A percentile compares a stretch with the other conserved stretches of the same genome.
These are phyloP conservation scores for Chrysolina haemoptera DNA, from an alignment of 2,888 invertebrate species.

Conservation along the genomic window DNA sequence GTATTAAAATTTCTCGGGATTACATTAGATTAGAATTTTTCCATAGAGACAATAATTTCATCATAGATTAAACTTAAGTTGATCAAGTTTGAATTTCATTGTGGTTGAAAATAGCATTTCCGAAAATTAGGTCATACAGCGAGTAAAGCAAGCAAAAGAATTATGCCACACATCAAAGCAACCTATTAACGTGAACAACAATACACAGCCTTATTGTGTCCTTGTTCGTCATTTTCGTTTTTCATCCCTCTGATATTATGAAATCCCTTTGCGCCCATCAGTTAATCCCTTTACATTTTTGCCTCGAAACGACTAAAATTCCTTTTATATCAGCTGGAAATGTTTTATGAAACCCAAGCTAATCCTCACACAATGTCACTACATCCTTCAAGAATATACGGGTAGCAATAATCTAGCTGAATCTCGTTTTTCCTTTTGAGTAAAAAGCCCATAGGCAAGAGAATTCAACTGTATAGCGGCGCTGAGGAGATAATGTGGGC, in stretches of 20 bases:
- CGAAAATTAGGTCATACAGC: neutral
- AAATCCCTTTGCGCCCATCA: conserved; percentile 14
- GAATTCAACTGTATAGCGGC: neutral
- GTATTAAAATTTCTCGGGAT: too few relatives aligned
- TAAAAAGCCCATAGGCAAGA: conserved; percentile 1
- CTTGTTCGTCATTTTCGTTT: conserved; percentile 1
- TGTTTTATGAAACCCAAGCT: neutral
- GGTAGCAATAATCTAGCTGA: conserved; percentile 9
- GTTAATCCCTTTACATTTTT: conserved; percentile 6
- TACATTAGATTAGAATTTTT: too few relatives aligned
- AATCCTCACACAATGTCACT: conserved; percentile 10
- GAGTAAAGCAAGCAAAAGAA: neutral
- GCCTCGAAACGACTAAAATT: neutral
- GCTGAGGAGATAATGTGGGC: neutral
- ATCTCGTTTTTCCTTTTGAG: conserved; percentile 8
- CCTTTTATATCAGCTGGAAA: conserved; percentile 5
- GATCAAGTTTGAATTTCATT: too few relatives aligned
- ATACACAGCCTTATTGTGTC: neutral
- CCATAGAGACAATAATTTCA: too few relatives aligned
- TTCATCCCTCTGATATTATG: conserved; percentile 4
- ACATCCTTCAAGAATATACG: conserved; percentile 9
- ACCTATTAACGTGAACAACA: neutral
- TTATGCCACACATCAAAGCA: neutral
- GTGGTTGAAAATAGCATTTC: neutral
- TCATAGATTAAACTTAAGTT: too few relatives aligned